A percentile compares a stretch with the other conserved stretches of the same genome.
Conservation (phyloP, 2,113 vertebrate species). For the Hypocryptadius cinnamomeus region DNA sequence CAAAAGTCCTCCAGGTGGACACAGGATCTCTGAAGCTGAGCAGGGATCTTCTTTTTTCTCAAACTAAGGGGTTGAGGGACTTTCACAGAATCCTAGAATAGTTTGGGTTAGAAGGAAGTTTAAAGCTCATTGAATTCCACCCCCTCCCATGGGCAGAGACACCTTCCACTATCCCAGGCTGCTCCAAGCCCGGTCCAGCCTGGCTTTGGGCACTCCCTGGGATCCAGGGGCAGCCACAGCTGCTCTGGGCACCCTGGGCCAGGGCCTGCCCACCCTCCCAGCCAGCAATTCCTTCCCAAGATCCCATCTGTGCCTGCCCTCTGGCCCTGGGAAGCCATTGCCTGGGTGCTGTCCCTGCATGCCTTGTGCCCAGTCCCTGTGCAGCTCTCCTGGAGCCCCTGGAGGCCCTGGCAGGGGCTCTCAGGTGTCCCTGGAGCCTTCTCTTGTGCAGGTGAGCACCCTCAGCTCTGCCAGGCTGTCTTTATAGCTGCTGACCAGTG, state of each 20-base stretch:
- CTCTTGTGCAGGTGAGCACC: accelerated
- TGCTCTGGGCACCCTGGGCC: background rate
- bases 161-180: accelerated
- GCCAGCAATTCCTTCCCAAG: accelerated
- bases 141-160: background rate
- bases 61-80: background rate
- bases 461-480: accelerated
- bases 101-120: background rate
- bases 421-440: background rate
- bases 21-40: background rate
- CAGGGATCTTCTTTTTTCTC: background rate
- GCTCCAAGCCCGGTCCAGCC: accelerated
- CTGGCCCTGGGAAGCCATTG: background rate
- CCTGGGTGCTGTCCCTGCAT: background rate
- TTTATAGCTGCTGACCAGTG: background rate
- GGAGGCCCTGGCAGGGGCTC: background rate
- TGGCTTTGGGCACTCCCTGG: background rate
- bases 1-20: background rate
- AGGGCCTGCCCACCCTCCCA: background rate
- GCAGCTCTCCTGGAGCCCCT: background rate
- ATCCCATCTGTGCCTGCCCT: background rate
- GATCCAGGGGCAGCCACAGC: background rate
- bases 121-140: accelerated
- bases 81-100: background rate
- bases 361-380: background rate